phyloP scores from a whole-genome alignment of 2,888 invertebrate species.

The Troides oblongomaculatus region DNA sequence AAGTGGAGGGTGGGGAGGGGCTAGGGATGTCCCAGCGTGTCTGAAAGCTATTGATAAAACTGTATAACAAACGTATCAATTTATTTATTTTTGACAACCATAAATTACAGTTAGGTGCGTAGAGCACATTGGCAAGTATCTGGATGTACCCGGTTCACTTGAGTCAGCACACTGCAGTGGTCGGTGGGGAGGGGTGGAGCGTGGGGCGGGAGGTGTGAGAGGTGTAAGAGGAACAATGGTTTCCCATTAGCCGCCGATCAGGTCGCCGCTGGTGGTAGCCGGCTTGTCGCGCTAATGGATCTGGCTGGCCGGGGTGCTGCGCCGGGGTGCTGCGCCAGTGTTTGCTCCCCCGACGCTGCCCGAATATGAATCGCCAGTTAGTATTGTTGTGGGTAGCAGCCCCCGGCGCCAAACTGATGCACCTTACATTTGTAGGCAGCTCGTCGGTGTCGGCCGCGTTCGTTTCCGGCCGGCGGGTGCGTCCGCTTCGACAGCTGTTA shows the following conservation, averaged over 20 bases:
- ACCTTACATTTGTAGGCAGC: too few relatives aligned
- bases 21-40: not conserved
- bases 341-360: not conserved
- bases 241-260: not conserved
- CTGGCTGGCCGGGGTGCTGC: not conserved
- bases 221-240: not conserved
- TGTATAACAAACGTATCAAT: not conserved
- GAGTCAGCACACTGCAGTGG: not conserved
- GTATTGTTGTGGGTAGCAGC: too few relatives aligned
- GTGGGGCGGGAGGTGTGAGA: not conserved
- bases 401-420: too few relatives aligned
- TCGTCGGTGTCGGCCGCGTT: too few relatives aligned
- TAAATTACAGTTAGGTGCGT: too few relatives aligned
- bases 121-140: too few relatives aligned
- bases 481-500: too few relatives aligned
- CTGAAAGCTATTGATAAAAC: not conserved
- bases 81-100: not conserved
- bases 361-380: too few relatives aligned
- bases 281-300: not conserved
- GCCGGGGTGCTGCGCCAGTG: not conserved
- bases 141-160: too few relatives aligned
- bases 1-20: not conserved
- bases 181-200: not conserved
- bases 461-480: too few relatives aligned
- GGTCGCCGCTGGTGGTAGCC: not conserved